These are phyloP conservation scores for Aplocera efformata DNA, from an alignment of 2,888 invertebrate genomes.

Conservation along the genomic window DNA sequence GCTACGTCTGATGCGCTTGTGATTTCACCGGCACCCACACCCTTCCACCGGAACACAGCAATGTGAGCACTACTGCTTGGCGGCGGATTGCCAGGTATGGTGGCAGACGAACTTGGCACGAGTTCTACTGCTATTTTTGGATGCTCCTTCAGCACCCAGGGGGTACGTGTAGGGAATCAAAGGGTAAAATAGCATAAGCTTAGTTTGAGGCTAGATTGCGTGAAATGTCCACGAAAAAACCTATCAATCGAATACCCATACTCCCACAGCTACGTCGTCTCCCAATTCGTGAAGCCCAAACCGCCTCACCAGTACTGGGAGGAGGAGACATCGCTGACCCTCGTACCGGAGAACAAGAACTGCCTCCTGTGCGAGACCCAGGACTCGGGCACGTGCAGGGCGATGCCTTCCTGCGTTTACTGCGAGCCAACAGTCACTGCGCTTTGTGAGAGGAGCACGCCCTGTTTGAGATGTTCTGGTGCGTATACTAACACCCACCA, in stretches of 20 bases:
- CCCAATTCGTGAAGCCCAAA: constrained; percentile 66
- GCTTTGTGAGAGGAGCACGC: constrained; percentile 64
- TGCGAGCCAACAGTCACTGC: constrained; percentile 72
- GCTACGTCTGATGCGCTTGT: no score
- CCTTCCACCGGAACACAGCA: no score
- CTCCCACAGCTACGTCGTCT: constrained; percentile 58
- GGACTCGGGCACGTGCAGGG: constrained; percentile 66
- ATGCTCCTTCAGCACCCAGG: no score
- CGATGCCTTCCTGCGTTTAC: constrained; percentile 72
- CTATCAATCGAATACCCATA: not conserved
- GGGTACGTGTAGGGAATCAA: no score
- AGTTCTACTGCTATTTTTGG: no score
- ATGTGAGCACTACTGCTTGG: no score
- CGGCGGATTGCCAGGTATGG: no score
- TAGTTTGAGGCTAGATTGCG: not conserved
- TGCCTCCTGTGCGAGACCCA: constrained; percentile 66
- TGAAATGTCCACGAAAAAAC: not conserved
- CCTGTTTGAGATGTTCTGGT: constrained; percentile 69
- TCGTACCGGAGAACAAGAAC: constrained; percentile 67
- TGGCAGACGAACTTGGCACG: no score
- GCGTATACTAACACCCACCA: no score
- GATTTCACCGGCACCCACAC: no score
- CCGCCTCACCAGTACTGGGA: constrained; percentile 73
- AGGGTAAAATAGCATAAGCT: not conserved
- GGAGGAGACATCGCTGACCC: constrained; percentile 61